Percentiles rank a stretch among this genome's conserved stretches.
These are phyloP conservation scores for Ennomos erosarius DNA, from an alignment of 2,888 invertebrate genomes.

Conservation along the genomic window DNA sequence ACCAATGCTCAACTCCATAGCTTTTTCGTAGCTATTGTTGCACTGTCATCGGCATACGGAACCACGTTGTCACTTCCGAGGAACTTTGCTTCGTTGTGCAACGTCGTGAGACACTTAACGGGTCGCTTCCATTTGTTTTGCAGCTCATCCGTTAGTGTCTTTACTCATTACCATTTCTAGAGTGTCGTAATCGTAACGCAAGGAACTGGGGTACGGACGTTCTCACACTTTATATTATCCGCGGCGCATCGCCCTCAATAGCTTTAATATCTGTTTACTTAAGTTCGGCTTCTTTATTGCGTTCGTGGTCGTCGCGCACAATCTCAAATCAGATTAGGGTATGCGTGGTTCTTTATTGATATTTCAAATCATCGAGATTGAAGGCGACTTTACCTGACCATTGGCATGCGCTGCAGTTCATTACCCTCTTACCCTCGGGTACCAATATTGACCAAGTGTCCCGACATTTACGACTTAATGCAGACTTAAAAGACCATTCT, in stretches of 20 bases:
- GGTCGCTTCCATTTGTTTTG: slow-evolving; percentile 57
- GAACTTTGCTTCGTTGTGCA: slow-evolving; percentile 58
- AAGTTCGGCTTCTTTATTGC: slow-evolving; percentile 15
- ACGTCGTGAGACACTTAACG: slow-evolving; percentile 60
- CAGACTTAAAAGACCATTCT: slow-evolving; percentile 44
- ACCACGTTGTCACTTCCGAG: slow-evolving; percentile 68
- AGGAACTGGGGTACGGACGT: slow-evolving; percentile 55
- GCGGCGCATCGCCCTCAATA: slow-evolving; percentile 25
- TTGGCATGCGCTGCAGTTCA: slow-evolving; percentile 58
- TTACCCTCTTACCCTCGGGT: slow-evolving; percentile 53
- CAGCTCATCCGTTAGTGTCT: slow-evolving; percentile 53
- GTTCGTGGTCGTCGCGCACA: not conserved
- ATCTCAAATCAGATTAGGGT: slow-evolving; percentile 9
- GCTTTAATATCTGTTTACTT: slow-evolving; percentile 21
- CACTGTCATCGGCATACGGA: slow-evolving; percentile 57
- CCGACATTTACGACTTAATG: slow-evolving; percentile 58
- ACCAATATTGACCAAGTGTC: slow-evolving; percentile 65
- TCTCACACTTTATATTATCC: slow-evolving; percentile 47
- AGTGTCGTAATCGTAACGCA: slow-evolving; percentile 57
- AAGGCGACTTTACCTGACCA: slow-evolving; percentile 53
- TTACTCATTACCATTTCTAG: slow-evolving; percentile 57
- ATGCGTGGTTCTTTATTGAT: slow-evolving; percentile 18
- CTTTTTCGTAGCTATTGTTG: slow-evolving; percentile 66
- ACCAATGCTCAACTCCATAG: slow-evolving; percentile 60
- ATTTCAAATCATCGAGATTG: slow-evolving; percentile 39